Base-by-base conservation (phyloP, 2,888 invertebrate species). In the Pterobdella sp. region DNA sequence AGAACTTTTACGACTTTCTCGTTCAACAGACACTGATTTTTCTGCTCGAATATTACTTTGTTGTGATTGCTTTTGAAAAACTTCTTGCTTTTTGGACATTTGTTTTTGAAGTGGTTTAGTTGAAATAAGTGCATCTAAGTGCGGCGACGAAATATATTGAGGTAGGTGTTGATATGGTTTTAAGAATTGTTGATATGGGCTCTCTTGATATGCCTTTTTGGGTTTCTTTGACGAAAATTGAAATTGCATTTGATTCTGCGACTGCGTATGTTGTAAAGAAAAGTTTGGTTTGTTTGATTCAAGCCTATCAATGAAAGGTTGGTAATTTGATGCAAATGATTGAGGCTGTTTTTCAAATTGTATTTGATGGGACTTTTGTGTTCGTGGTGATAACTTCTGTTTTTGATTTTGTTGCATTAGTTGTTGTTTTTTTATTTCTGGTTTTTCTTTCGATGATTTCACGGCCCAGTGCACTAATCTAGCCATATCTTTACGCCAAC, bases 401-500 rank as follows among this genome's bases (percentile, higher is more conserved):
- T n/a, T n/a, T n/a, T n/a, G n/a, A n/a, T 42, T 7, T 42, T 42
- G 49, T 14, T 42, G 22, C 49, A 42, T 22, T 42, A 22, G 49
- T 42, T 42, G 49, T 42, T 42, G 49, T 14, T 42, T 42, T 7
- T 42, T 42, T 42, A 42, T 42, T 42, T 42, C 22, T 42, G 7
- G 10, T 42, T 64, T 35, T 67, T 31, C n/a, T 71, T 67, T 7
- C 63, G 73, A 31, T 72, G 73, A 29, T 26, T 32, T 34, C 67
- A 72, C 32, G n/a, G 72, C 31, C 14, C 35, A 36, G 34, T 52
- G n/a, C 1, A 42, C 49, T 1, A 73, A 64, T 31, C 63, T 29
- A n/a, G 35, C 60, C 26, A 86, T 84, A 76, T 86, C 86, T 52
- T 82, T 77, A 72, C 85, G 84, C 52, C 87, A 82, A 64, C 81